Evolutionary conservation across 2,797 vertebrate species (phyloP), one percentile per base, ranked within the genome.

Genomic region (Halcyon leucocephala): DNA sequence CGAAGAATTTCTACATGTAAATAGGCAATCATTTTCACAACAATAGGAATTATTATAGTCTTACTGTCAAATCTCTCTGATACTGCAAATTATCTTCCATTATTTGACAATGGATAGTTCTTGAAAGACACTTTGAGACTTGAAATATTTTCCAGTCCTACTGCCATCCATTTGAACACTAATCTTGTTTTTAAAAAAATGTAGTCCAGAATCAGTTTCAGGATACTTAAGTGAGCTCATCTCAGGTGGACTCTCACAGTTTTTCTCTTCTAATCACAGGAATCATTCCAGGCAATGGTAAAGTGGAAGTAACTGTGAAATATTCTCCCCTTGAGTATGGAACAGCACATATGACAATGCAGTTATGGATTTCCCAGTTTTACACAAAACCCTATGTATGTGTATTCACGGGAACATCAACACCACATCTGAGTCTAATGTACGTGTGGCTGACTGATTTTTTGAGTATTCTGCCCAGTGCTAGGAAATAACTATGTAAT

Each of bases 301-400:
- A 98, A 83, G 94, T 96, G 21, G 83, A 96, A 33, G 54, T 99
- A 70, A 97, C 90, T 1, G 97, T 99, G 80, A 99, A 94, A 17
- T 99, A 99, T 78, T 97, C 95, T 52, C 99, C 99, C 5, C 14
- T 98, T 44, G 97, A 98, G n/a, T 99, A 99, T 13, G 99, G 99
- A 66, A 99, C 97, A 2, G 98, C 98, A 74, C 99, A 99, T 84
- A 98, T 99, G 89, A 98, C 98, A 74, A 87, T 99, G 65, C 98
- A 99, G 92, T 87, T 99, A 86, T 60, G 95, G 93, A 94, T 99
- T 93, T 98, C 98, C 5, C 98, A 99, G 96, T 99, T 99, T 97
- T 99, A 98, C 97, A 98, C 98, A 22, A 99, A 98, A 74, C 98
- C 99, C 1, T 98, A 98, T 13, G 71, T 98, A 22, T 99, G 99